Evolutionary conservation across 2,797 vertebrate genomes (phyloP).

Genomic region (Pteronotus mesoamericanus): DNA sequence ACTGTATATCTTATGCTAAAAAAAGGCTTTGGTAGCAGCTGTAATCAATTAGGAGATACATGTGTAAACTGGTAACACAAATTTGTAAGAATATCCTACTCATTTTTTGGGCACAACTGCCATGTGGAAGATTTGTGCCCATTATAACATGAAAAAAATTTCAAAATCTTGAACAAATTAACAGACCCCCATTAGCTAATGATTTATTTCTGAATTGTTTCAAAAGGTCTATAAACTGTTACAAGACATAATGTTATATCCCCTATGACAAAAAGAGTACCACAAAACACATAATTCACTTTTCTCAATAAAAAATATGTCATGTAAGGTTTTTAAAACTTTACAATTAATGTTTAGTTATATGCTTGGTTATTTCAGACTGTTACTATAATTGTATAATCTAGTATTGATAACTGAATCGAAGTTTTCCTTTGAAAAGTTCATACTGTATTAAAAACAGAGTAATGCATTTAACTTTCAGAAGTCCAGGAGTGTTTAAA

Average conservation of each 20-base stretch:
- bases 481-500: not conserved
- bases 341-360: not conserved
- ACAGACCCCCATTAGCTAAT: not conserved
- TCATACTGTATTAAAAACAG: not conserved
- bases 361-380: not conserved
- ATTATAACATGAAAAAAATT: not conserved
- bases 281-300: not conserved
- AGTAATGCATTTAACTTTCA: not conserved
- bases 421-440: not conserved
- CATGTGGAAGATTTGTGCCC: not conserved
- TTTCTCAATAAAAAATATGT: not conserved
- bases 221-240: not conserved
- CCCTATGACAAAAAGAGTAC: not conserved
- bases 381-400: not conserved
- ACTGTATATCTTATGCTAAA: conserved; percentile 18
- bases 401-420: not conserved
- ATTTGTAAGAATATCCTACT: not conserved
- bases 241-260: not conserved
- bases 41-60: not conserved
- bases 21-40: not conserved
- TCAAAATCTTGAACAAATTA: not conserved
- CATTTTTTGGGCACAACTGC: not conserved
- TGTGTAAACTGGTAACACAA: not conserved
- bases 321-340: not conserved
- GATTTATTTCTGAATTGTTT: conserved; percentile 13